phyloP scores from a whole-genome alignment of 2,888 invertebrate species.

The Nudaria mundana region DNA sequence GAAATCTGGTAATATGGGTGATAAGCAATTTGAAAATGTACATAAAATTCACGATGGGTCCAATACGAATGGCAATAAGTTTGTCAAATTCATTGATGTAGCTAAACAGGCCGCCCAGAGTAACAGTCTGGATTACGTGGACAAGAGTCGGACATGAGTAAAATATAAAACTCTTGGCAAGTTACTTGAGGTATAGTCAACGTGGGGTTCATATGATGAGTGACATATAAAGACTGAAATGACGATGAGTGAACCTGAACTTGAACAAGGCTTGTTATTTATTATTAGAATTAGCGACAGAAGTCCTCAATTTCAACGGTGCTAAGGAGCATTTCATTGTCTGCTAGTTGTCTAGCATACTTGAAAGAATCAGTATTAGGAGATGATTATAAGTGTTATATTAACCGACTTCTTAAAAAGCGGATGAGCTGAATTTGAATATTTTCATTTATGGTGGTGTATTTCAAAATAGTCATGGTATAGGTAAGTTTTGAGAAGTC shows the following conservation, averaged over 20 bases:
- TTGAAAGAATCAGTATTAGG: no score
- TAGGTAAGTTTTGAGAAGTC: no score
- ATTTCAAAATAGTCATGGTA: no score
- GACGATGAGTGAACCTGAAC: neutral
- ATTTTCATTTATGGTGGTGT: no score
- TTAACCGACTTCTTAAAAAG: no score
- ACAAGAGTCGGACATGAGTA: constrained; percentile 8
- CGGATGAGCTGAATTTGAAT: no score
- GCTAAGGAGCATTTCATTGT: no score
- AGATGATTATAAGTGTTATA: no score
- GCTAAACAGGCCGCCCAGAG: constrained; percentile 48
- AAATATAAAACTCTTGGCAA: neutral
- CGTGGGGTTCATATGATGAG: neutral
- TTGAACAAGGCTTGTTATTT: no score
- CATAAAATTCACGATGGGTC: constrained; percentile 34
- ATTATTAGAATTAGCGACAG: no score
- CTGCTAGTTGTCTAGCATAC: no score
- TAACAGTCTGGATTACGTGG: constrained; percentile 29
- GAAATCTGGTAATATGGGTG: constrained; percentile 35
- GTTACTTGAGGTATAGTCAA: neutral
- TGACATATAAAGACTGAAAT: neutral
- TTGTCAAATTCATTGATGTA: constrained; percentile 48
- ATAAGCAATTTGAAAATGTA: constrained; percentile 36
- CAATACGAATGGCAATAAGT: constrained; percentile 36
- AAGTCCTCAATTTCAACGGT: no score